Percentiles rank a stretch among this genome's conserved stretches.
Evolutionary conservation across 2,113 vertebrate genomes (phyloP).

Genomic region (Polypterus senegalus): DNA sequence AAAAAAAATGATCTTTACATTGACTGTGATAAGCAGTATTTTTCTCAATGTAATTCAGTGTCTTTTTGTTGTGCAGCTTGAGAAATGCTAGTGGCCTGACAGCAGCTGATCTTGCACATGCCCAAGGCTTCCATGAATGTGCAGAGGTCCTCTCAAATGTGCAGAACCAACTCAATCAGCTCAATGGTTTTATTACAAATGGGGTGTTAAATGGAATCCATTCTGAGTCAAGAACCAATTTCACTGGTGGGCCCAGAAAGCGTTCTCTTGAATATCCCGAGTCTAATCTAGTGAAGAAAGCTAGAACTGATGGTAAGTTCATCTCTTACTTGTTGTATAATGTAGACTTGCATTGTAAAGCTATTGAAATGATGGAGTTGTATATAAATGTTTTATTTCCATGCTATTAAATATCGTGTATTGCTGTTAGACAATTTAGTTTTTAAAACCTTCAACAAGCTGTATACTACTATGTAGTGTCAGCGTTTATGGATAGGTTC

Average conservation of each 20-base stretch:
- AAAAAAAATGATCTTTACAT: slow-evolving; percentile 27
- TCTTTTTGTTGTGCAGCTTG: slow-evolving; percentile 70
- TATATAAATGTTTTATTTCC: no score
- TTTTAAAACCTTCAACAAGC: no score
- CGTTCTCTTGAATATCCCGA: slow-evolving; percentile 59
- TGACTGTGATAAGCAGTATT: slow-evolving; percentile 1
- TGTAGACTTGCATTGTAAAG: not conserved
- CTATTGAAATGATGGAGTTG: not conserved
- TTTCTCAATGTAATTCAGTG: slow-evolving; percentile 54
- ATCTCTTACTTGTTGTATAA: no score
- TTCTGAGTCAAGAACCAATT: slow-evolving; percentile 33
- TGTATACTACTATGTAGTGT: no score
- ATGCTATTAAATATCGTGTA: no score
- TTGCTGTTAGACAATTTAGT: no score
- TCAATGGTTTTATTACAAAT: slow-evolving; percentile 57
- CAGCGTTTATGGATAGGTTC: no score
- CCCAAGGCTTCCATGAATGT: slow-evolving; percentile 84
- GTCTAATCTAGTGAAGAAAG: slow-evolving; percentile 60
- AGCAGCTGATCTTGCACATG: slow-evolving; percentile 82
- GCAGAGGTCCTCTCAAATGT: slow-evolving; percentile 74
- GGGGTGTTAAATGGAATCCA: slow-evolving; percentile 54
- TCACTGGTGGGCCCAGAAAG: slow-evolving; percentile 64
- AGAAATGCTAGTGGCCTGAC: slow-evolving; percentile 87
- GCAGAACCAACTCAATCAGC: slow-evolving; percentile 66
- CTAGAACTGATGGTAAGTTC: slow-evolving; percentile 61